Evolutionary conservation across 2,888 invertebrate species (phyloP), one percentile per base, ranked within the genome.

Genomic region (Drosophila flavopinicola): DNA sequence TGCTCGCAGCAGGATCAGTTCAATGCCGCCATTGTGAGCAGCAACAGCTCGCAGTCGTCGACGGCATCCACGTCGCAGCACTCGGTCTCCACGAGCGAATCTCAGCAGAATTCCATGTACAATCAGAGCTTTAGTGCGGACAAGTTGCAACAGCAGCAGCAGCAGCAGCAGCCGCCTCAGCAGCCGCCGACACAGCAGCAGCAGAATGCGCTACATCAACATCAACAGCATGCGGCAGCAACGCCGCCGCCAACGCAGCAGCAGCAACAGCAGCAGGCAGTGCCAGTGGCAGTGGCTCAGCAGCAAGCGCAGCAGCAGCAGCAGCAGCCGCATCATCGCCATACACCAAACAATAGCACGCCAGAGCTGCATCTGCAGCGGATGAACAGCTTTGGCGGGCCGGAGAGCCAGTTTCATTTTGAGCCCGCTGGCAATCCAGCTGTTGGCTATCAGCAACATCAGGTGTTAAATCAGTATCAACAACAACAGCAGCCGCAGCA

Each of bases 81-180:
- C 73, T 89, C 90, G 70, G 77, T 90, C 70, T 87, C 90, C 51
- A 89, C 89, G 65, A 89, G 88, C 75, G 90, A 90, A 87, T 88
- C 90, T 82, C 89, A 89, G 60, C 91, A 89, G 74, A 90, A 90
- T 89, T 88, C 89, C 87, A 88, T 90, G 68, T 90, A 90, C 78
- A 89, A 87, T 77, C 90, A 90, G 79, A 90, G 86, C 79, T 90
- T 90, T 79, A 90, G 76, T 70, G 88, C 89, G 61, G 90, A 90
- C 23, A 90, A 90, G 63, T 59, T 89, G 61, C 77, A 89, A 39
- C 88, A 88, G 61, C 86, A 84, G 32, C 77, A 76, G 27, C 87
- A 75, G 53, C 78, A 82, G 53, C 82, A 79, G 51, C 79, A 77
- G 32, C 77, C 73, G 35, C 86, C 76, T 47, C 80, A 70, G 35